Percentiles rank a stretch among this genome's conserved stretches.
phyloP scores from a whole-genome alignment of 2,113 vertebrate genomes.

The Lutjanus erythropterus region DNA sequence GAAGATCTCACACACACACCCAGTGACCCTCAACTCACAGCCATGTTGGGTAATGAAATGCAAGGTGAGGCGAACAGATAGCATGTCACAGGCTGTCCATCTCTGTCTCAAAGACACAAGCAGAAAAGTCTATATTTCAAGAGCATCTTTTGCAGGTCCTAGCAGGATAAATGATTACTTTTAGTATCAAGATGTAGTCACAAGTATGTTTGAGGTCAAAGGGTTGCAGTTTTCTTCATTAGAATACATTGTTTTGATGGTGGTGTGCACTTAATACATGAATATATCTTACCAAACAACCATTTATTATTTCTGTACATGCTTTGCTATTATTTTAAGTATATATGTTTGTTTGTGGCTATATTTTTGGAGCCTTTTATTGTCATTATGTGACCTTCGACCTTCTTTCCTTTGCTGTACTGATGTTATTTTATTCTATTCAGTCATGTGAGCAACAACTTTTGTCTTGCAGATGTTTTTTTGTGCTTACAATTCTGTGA shows the following conservation, averaged over 20 bases:
- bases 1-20: slow-evolving; percentile 29
- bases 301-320: background rate
- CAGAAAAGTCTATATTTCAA: background rate
- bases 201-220: too few species aligned
- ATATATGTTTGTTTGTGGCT: background rate
- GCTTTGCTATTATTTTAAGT: background rate
- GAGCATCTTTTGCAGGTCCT: background rate
- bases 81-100: background rate
- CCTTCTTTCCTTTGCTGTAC: background rate
- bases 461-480: background rate
- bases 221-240: too few species aligned
- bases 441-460: background rate
- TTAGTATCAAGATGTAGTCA: too few species aligned
- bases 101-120: background rate
- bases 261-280: background rate
- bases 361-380: background rate
- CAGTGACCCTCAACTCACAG: slow-evolving; percentile 33
- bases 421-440: background rate
- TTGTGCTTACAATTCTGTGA: too few species aligned
- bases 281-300: background rate
- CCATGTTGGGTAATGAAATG: slow-evolving; percentile 65
- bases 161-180: too few species aligned
- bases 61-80: slow-evolving; percentile 34
- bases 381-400: background rate
- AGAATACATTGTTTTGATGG: background rate